Conservation (phyloP, 2,888 invertebrate genomes). For the Hypolimnas misippus region DNA sequence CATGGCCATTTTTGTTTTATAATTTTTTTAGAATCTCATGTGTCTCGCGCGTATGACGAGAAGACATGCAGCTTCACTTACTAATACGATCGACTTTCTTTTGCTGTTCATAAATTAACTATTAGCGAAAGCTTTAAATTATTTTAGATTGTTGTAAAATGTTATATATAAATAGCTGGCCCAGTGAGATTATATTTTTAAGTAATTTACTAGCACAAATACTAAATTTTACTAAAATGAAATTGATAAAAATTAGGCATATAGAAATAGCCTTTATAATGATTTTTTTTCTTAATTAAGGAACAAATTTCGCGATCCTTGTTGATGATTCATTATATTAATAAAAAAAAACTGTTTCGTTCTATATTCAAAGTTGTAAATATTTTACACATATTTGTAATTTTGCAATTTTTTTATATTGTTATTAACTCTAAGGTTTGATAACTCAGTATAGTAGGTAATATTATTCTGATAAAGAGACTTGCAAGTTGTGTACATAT, state of each 20-base stretch:
- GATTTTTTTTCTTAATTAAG: constrained; percentile 23
- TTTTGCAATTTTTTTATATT: constrained; percentile 73
- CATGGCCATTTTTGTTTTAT: constrained; percentile 38
- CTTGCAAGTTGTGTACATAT: constrained; percentile 82
- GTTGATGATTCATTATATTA: constrained; percentile 1
- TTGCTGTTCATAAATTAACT: constrained; percentile 21
- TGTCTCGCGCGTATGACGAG: constrained; percentile 47
- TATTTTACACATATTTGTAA: constrained; percentile 79
- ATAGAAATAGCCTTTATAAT: constrained; percentile 16
- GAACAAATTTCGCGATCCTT: constrained; percentile 2
- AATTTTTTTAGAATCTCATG: constrained; percentile 46
- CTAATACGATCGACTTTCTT: constrained; percentile 25
- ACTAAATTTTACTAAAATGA: constrained; percentile 16
- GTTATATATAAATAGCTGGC: constrained; percentile 59
- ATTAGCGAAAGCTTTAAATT: constrained; percentile 56
- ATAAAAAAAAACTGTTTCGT: constrained; percentile 40
- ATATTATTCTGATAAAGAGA: constrained; percentile 76
- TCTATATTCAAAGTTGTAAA: constrained; percentile 77
- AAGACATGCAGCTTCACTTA: constrained; percentile 47
- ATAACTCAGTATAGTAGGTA: constrained; percentile 66
- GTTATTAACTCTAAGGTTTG: constrained; percentile 76
- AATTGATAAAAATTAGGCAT: constrained; percentile 8
- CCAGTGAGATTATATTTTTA: constrained; percentile 66
- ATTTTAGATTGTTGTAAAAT: constrained; percentile 50
- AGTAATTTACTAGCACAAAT: constrained; percentile 34